Conservation (phyloP, 1,140 invertebrate species). For the Trichomalopsis sarcophagae region DNA sequence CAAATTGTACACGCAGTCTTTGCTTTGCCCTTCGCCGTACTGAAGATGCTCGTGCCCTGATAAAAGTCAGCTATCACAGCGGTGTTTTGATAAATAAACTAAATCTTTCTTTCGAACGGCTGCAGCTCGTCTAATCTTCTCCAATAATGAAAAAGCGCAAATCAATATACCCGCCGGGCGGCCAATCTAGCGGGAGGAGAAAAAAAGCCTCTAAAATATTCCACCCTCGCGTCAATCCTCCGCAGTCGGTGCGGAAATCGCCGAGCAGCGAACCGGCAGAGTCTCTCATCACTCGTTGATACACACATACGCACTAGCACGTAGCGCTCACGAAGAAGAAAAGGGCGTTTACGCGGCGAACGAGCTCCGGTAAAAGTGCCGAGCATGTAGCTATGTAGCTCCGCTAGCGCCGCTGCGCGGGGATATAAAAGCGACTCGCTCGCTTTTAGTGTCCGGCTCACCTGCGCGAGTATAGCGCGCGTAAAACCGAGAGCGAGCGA, state of each 20-base stretch:
- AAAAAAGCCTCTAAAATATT: background rate
- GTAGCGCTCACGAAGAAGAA: background rate
- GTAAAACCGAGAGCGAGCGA: slow-evolving; percentile 30
- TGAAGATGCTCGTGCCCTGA: too few species aligned
- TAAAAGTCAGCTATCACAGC: background rate
- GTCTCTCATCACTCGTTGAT: background rate
- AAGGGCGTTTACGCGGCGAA: slow-evolving; percentile 18
- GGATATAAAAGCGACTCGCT: slow-evolving; percentile 20
- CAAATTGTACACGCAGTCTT: background rate
- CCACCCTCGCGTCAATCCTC: background rate
- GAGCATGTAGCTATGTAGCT: background rate
- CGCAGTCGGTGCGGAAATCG: background rate
- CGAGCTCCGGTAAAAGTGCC: slow-evolving; percentile 27
- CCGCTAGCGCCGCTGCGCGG: background rate
- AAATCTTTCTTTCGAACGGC: background rate
- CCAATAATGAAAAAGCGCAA: too few species aligned
- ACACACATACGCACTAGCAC: background rate
- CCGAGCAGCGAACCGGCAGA: background rate
- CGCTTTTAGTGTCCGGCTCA: slow-evolving; percentile 28
- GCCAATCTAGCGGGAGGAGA: background rate
- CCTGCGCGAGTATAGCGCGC: slow-evolving; percentile 13
- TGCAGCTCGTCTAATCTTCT: too few species aligned
- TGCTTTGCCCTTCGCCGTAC: too few species aligned
- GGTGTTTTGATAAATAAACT: background rate
- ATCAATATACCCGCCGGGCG: too few species aligned